phyloP scores from a whole-genome alignment of 1,140 invertebrate genomes.

The Drosophila repleta region DNA sequence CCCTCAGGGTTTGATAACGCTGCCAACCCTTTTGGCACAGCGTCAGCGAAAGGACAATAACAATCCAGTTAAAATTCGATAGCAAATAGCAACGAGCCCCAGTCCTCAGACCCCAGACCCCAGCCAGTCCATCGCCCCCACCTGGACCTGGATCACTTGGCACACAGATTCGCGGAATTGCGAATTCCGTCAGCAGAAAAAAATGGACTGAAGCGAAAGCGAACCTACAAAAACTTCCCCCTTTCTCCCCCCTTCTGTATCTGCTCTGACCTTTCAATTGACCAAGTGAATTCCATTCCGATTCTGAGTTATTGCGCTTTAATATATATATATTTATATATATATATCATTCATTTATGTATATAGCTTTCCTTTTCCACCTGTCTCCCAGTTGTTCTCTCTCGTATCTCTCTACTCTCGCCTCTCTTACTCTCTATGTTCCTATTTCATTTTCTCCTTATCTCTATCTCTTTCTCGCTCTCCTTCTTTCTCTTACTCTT shows the following conservation, averaged over 20 bases:
- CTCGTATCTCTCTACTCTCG: background rate
- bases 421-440: background rate
- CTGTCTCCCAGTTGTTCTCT: too few relatives aligned
- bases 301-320: too few relatives aligned
- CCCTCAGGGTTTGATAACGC: slow-evolving; percentile 24
- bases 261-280: too few relatives aligned
- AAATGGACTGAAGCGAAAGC: background rate
- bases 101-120: too few relatives aligned
- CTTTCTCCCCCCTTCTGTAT: too few relatives aligned
- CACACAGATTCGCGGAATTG: background rate
- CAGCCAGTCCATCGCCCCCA: background rate
- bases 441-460: background rate
- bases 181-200: slow-evolving; percentile 3
- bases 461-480: background rate
- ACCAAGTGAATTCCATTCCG: too few relatives aligned
- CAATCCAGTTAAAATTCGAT: slow-evolving; percentile 36
- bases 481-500: background rate
- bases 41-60: slow-evolving; percentile 34
- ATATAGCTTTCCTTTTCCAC: too few relatives aligned
- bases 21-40: slow-evolving; percentile 37
- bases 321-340: too few relatives aligned
- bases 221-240: background rate
- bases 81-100: background rate
- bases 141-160: background rate
- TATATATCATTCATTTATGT: too few relatives aligned